A percentile compares a stretch with the other conserved stretches of the same genome.
Evolutionary conservation across 2,113 vertebrate species (phyloP).

Genomic region (Kryptolebias marmoratus): DNA sequence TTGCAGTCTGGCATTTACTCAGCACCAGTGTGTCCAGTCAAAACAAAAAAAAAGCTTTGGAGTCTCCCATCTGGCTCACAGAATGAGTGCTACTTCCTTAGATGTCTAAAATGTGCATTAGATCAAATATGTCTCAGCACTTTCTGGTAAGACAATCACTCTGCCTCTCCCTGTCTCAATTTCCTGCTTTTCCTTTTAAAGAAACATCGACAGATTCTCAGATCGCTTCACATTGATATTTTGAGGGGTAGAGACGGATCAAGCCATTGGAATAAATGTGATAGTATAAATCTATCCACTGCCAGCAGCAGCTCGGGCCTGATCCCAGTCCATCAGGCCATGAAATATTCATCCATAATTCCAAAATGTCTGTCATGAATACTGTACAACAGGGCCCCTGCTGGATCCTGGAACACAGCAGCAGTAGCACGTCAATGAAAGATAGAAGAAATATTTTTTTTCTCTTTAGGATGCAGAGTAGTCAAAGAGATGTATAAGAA

Average conservation of each 20-base stretch:
- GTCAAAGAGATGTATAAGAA: constrained; percentile 15
- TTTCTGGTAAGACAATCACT: constrained; percentile 74
- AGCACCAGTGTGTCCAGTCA: constrained; percentile 2
- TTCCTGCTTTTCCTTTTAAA: constrained; percentile 67
- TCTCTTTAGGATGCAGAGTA: constrained; percentile 13
- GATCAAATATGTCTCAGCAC: constrained; percentile 71
- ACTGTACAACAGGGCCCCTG: constrained; percentile 34
- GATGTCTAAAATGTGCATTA: constrained; percentile 46
- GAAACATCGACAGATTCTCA: constrained; percentile 67
- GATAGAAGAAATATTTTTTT: neutral
- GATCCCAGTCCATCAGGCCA: constrained; percentile 60
- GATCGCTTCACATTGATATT: constrained; percentile 69
- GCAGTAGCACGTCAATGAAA: constrained; percentile 9
- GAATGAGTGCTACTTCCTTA: constrained; percentile 48
- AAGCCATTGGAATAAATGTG: constrained; percentile 46
- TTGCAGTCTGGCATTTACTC: constrained; percentile 26
- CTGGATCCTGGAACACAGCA: constrained; percentile 28
- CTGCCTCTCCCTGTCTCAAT: constrained; percentile 60
- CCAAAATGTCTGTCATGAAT: constrained; percentile 63
- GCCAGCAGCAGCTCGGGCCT: constrained; percentile 50
- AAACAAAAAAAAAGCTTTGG: neutral
- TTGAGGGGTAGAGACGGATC: constrained; percentile 58
- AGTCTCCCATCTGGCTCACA: constrained; percentile 26
- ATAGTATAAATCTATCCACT: constrained; percentile 57
- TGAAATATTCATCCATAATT: constrained; percentile 76